A percentile compares a stretch with the other conserved stretches of the same genome.
phyloP scores from a whole-genome alignment of 2,888 invertebrate species.

The Clostera curtula region DNA sequence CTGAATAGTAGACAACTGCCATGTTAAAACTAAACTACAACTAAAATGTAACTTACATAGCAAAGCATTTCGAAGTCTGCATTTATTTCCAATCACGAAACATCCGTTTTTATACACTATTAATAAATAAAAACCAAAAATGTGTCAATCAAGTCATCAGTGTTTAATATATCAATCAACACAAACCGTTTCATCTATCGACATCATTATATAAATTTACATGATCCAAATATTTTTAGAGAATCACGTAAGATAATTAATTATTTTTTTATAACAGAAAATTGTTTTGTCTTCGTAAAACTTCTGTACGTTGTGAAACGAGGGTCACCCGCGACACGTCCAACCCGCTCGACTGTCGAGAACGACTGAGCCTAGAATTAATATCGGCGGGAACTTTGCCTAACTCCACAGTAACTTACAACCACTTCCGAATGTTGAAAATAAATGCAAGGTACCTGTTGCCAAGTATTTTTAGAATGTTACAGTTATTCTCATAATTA shows the following conservation, averaged over 20 bases:
- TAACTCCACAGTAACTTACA: too few species aligned
- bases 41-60: slow-evolving; percentile 47
- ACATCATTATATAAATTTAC: too few species aligned
- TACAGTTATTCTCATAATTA: too few species aligned
- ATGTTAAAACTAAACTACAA: neutral
- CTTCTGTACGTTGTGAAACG: slow-evolving; percentile 4
- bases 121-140: neutral
- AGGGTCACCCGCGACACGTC: slow-evolving; percentile 17
- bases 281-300: slow-evolving; percentile 7
- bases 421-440: too few species aligned
- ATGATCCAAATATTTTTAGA: too few species aligned
- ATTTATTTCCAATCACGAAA: slow-evolving; percentile 28
- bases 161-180: neutral
- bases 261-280: neutral
- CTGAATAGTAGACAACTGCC: neutral
- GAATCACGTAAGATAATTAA: neutral
- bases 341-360: slow-evolving; percentile 14
- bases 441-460: too few species aligned
- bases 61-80: slow-evolving; percentile 52
- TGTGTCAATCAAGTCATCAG: neutral
- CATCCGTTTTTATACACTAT: slow-evolving; percentile 14
- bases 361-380: slow-evolving; percentile 15
- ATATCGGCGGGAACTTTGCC: slow-evolving; percentile 13
- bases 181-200: neutral
- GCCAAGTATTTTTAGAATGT: too few species aligned